Evolutionary conservation across 1,140 invertebrate genomes (phyloP), one percentile per base, ranked within the genome.

Genomic region (Euura lappo): DNA sequence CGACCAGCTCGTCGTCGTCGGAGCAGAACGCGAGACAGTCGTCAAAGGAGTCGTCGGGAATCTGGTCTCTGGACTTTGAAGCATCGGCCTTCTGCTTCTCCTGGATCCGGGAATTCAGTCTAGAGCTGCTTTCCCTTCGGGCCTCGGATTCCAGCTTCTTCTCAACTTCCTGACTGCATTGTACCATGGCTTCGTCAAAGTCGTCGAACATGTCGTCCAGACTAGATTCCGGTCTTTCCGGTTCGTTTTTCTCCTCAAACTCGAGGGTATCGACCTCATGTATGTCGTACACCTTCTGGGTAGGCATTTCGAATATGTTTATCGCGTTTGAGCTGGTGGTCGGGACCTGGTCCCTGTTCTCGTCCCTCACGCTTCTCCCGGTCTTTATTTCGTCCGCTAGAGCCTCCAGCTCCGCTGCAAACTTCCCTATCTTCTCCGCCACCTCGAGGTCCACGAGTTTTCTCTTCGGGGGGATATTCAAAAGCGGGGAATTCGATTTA

Each of bases 91-190:
- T 8, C 51, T 60, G 3, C 51, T 60, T 60, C 51, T 60, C 13
- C 10, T 8, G 6, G 8, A 60, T 6, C 51, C 13, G 4, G 8
- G 51, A 60, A 11, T 11, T 60, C 51, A 4, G 51, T 28, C 28
- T 28, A 28, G 28, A 28, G 28, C 28, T 28, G 28, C 28, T 28
- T 0, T 28, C 28, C 1, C 28, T 28, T 28, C 28, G 28, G 28
- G 28, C 28, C 28, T 28, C 28, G 28, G 28, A 28, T n/a, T 78
- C 80, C 4, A 83, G 75, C 69, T 79, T 81, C 46, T 79, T 77
- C 46, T 85, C 84, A n/a, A 85, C 73, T 71, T 85, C 80, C 69
- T 85, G 84, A 77, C 81, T 85, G 64, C 83, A 85, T 47, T 71
- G 78, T 10, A 82, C 74, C 78, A 85, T 81, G 60, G 84, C 82